These are phyloP conservation scores for Paramormyrops kingsleyae DNA, from an alignment of 2,113 vertebrate genomes.

Conservation along the genomic window DNA sequence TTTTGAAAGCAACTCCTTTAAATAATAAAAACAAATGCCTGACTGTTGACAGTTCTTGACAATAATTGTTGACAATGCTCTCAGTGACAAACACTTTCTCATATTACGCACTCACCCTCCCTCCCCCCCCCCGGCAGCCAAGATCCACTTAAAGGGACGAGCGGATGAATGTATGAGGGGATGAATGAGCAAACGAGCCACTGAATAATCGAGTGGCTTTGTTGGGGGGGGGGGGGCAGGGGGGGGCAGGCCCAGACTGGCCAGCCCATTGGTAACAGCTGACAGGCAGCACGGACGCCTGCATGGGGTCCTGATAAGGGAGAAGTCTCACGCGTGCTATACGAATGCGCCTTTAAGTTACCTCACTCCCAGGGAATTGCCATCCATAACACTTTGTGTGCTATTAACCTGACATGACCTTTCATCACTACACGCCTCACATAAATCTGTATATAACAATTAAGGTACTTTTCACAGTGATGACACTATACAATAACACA, in stretches of 20 bases:
- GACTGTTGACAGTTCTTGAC: not conserved
- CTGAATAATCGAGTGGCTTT: slow-evolving; percentile 9
- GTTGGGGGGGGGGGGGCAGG: not conserved
- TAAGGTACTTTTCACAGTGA: slow-evolving; percentile 16
- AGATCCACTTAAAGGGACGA: not conserved
- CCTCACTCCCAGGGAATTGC: slow-evolving; percentile 22
- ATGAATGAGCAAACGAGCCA: slow-evolving; percentile 1
- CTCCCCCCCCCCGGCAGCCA: not conserved
- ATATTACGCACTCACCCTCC: not conserved
- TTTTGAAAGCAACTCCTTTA: not conserved
- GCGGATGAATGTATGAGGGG: not conserved
- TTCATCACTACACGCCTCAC: slow-evolving; percentile 22
- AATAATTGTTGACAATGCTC: not conserved
- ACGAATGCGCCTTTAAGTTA: slow-evolving; percentile 27
- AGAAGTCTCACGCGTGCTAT: slow-evolving; percentile 19
- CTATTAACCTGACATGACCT: slow-evolving; percentile 32
- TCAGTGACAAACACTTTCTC: not conserved
- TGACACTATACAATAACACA: slow-evolving; percentile 19
- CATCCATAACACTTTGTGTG: slow-evolving; percentile 36
- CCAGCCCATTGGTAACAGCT: slow-evolving; percentile 43
- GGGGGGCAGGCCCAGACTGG: not conserved
- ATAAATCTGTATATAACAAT: slow-evolving; percentile 38
- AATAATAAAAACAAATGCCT: not conserved
- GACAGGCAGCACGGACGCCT: slow-evolving; percentile 46
- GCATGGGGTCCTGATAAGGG: slow-evolving; percentile 45